These are phyloP conservation scores for Spodoptera exigua DNA, from an alignment of 2,888 invertebrate genomes.

Conservation along the genomic window DNA sequence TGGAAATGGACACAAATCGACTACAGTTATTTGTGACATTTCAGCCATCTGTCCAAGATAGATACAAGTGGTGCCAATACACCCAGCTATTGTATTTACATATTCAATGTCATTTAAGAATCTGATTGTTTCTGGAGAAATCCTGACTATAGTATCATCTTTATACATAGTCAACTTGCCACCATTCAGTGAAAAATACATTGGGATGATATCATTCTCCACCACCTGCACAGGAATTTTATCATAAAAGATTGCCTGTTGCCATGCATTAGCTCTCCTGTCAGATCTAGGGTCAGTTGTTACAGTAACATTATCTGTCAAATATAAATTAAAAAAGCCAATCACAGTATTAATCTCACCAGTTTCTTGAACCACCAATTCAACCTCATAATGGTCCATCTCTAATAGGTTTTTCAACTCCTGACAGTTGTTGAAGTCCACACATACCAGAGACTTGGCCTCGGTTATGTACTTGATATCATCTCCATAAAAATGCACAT, in stretches of 20 bases:
- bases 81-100: conserved; percentile 75
- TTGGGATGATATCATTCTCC: conserved; percentile 69
- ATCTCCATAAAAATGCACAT: conserved; percentile 86
- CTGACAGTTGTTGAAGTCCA: conserved; percentile 90
- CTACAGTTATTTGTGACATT: conserved; percentile 75
- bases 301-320: conserved; percentile 90
- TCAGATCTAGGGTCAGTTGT: conserved; percentile 90
- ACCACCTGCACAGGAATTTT: conserved; percentile 74
- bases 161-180: conserved; percentile 77
- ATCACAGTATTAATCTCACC: conserved; percentile 91
- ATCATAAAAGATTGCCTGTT: conserved; percentile 92
- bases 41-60: conserved; percentile 79
- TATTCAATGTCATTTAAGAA: conserved; percentile 87
- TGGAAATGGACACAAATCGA: conserved; percentile 91
- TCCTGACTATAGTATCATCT: conserved; percentile 62
- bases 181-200: conserved; percentile 75
- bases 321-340: conserved; percentile 93
- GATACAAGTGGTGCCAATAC: conserved; percentile 75
- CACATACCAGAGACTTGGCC: conserved; percentile 85
- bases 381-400: conserved; percentile 65
- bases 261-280: conserved; percentile 91
- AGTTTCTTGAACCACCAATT: conserved; percentile 74
- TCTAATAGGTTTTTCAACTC: conserved; percentile 78
- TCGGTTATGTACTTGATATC: conserved; percentile 90
- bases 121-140: conserved; percentile 75